Percentiles rank a stretch among this genome's conserved stretches.
Evolutionary conservation across 2,888 invertebrate genomes (phyloP).

Genomic region (Limnephilus rhombicus): DNA sequence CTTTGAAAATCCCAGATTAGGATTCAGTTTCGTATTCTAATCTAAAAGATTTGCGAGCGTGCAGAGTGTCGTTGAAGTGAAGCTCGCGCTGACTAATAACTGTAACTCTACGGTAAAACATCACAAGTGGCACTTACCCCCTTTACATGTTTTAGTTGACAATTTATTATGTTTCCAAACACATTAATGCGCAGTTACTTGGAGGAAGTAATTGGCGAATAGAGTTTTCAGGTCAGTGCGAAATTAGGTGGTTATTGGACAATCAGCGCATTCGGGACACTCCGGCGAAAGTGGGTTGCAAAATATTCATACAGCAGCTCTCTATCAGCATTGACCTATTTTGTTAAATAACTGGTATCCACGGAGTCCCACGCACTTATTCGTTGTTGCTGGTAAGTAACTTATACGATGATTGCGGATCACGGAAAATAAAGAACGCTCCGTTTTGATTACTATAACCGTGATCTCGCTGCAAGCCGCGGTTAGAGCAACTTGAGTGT

Average conservation of each 20-base stretch:
- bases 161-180: constrained; percentile 3
- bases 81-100: neutral
- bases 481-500: neutral
- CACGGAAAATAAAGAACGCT: neutral
- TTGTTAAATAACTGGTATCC: neutral
- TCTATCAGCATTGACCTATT: constrained; percentile 7
- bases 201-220: neutral
- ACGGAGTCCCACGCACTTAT: constrained; percentile 4
- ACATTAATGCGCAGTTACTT: neutral
- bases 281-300: constrained; percentile 30
- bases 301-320: neutral
- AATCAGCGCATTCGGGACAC: constrained; percentile 12
- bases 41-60: neutral
- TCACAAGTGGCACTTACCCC: constrained; percentile 34
- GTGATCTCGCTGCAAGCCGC: neutral
- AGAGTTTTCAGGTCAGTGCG: constrained; percentile 10
- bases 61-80: neutral
- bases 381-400: neutral
- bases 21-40: neutral
- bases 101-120: neutral
- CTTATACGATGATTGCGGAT: neutral
- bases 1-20: neutral
- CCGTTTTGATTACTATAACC: neutral
- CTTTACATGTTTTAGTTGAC: constrained; percentile 33
- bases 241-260: constrained; percentile 19